Base-by-base conservation (phyloP, 2,797 vertebrate genomes). In the Hirundo rustica region DNA sequence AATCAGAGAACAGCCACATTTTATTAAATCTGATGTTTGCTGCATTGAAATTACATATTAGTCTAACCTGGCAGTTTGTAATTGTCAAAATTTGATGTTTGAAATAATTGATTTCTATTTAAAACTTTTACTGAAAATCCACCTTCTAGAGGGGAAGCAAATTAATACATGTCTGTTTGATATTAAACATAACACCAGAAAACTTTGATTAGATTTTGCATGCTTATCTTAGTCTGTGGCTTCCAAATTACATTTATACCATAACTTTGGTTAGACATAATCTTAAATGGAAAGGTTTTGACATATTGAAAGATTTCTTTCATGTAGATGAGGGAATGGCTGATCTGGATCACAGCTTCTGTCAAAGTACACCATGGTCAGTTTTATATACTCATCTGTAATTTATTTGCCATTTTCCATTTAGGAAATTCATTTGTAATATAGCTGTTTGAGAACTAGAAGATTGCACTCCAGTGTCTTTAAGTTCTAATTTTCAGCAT, bases 121-220 rank as follows among this genome's bases (percentile, higher is more conserved):
- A 27, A 80, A 62, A 45, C 25, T 48, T 82, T 11, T 68, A 68
- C 11, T 61, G 23, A 70, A 79, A 76, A 16, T 57, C 7, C 10
- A 18, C 7, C 5, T 42, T 20, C 14, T 34, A 44, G 36, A 77
- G 10, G 14, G 14, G 4, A 38, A 58, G 7, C 16, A 40, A 51
- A 71, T 80, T 57, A 70, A 26, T 53, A 2, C 53, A 2, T 73
- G 18, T n/a, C 16, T 51, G 20, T 62, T 91, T 61, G 50, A 42
- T 67, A 29, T 13, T 34, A 47, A 77, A 45, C 25, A 34, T 23
- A 85, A 54, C 21, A 58, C n/a, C 16, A 34, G 60, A 70, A 66
- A 60, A n/a, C 29, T 68, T 60, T 0, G 3, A 20, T 76, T 78
- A 40, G 5, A 8, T 91, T 16, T 92, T 0, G 0, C 20, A 9